Evolutionary conservation across 2,797 vertebrate species (phyloP), one percentile per base, ranked within the genome.

Genomic region (Spatula clypeata): DNA sequence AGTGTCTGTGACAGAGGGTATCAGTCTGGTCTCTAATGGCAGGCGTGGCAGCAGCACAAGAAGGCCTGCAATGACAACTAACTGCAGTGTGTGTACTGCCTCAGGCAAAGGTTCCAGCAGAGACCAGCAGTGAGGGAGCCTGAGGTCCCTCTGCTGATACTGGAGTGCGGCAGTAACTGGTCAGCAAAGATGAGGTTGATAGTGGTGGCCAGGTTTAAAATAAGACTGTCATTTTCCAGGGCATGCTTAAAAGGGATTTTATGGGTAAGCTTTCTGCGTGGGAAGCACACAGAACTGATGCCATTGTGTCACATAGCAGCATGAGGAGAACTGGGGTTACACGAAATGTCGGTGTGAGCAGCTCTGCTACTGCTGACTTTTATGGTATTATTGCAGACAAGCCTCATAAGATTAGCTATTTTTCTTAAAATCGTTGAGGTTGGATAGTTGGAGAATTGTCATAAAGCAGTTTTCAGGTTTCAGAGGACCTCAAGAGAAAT

Each of bases 101-200:
- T 72, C 1, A 0, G 47, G 42, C 45, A 70, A 3, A 44, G 16
- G 12, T 40, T 79, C 34, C 82, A 23, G 44, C 29, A 27, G 77
- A 76, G 13, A 36, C 55, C 13, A 3, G 32, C 55, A 13, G 3
- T 31, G 19, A 29, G 15, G 71, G 40, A 66, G 42, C 29, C 45
- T 0, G 0, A 23, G 23, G 47, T 26, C 60, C 67, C 34, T 77
- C 34, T 70, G n/a, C n/a, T 83, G 71, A 3, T 66, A 45, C 24
- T 3, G 1, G 21, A 14, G 19, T 0, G 0, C 42, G 27, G 53
- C 3, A 4, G 31, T 44, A n/a, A 15, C 58, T 58, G 64, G 32
- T 60, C 31, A 36, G 7, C 47, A 61, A 21, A 51, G 45, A 65
- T 20, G 26, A 77, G 54, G 42, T 45, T 62, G 29, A 54, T 20